Base-by-base conservation (phyloP, 2,797 vertebrate species). In the Mormyrus proboscirostris region DNA sequence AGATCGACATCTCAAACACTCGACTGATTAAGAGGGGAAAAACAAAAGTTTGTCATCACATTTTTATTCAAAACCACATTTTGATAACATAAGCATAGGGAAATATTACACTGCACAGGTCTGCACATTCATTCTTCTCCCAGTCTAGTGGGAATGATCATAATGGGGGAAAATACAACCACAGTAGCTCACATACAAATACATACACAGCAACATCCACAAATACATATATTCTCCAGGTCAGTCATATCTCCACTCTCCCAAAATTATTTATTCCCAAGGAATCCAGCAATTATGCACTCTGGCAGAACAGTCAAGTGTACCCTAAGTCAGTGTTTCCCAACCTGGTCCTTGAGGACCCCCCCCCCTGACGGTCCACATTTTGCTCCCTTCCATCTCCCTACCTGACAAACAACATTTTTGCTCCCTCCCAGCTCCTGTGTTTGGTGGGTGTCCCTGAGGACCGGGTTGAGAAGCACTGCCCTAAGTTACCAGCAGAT, bases 61-160 rank as follows among this genome's bases (percentile, higher is more conserved):
- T 76, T 88, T 88, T 73, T 76, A 88, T 76, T 88, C 73, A 88
- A 88, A 88, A 88, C 44, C 87, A 88, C 59, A 73, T 73, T 51
- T 84, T 53, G 10, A 88, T 73, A 76, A 73, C 87, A 53, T 51
- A 88, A 76, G 44, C 55, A 76, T 65, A 25, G 86, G 47, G 62
- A 88, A 47, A 73, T 76, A 88, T 76, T 88, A 88, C 65, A 73
- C 87, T 51, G 62, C 87, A 62, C 57, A 62, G 55, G 86, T 88
- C 86, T 88, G 87, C 22, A 73, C 87, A 88, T 73, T 88, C 87
- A 73, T 51, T 73, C 29, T 88, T 88, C 57, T 57, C 82, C n/a
- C 49, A 84, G 29, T 29, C 51, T 57, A 87, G 14, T 87, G 53
- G 51, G 85, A 88, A 88, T n/a, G 38, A 59, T 47, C 86, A 88